Base-by-base conservation (phyloP, 2,888 invertebrate genomes). In the Isotomurus palustris region DNA sequence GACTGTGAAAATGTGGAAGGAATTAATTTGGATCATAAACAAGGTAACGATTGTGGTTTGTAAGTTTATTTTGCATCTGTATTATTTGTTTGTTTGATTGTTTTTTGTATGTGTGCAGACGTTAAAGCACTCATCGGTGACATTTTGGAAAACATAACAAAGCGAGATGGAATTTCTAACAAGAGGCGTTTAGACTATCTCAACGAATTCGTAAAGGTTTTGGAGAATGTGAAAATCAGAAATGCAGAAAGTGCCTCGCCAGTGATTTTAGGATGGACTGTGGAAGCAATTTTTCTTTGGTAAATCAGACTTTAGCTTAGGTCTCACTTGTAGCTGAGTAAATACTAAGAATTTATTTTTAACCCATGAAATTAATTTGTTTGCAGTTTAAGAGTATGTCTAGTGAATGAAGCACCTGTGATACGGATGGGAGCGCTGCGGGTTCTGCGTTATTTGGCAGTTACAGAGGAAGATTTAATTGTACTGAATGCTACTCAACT, bases 401-500 rank as follows among this genome's bases (percentile, higher is more conserved):
- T 94, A 69, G 82, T 91, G 53, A 87, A 92, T 76, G 88, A 92
- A 69, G 86, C 89, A 63, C 88, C 91, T 71, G 89, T 91, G 75
- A 85, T 96, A 57, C 82, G 95, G 73, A 90, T 93, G 66, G 91
- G 90, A 54, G 87, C 90, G 36, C 79, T 96, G 64, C 82, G 95
- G 72, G 88, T 89, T 51, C 81, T 94, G 61, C 83, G 95, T 66
- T 90, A 94, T 77, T 80, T 91, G 72, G 79, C 94, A 54, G 83
- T 82, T 73, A 84, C 84, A 68, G 84, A 86, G 72, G 83, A 84
- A 74, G 88, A 91, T 77, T 82, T 94, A 65, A 81, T 85, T 71
- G 80, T 82, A 56, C 84, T 94, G 71, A 87, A 91, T 74, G 83
- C 84, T 69, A 78, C 93, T 66, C 87, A 88, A 73, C 81, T 93